A percentile compares a stretch with the other conserved stretches of the same genome.
Evolutionary conservation across 2,113 vertebrate species (phyloP).

Genomic region (Morone saxatilis): DNA sequence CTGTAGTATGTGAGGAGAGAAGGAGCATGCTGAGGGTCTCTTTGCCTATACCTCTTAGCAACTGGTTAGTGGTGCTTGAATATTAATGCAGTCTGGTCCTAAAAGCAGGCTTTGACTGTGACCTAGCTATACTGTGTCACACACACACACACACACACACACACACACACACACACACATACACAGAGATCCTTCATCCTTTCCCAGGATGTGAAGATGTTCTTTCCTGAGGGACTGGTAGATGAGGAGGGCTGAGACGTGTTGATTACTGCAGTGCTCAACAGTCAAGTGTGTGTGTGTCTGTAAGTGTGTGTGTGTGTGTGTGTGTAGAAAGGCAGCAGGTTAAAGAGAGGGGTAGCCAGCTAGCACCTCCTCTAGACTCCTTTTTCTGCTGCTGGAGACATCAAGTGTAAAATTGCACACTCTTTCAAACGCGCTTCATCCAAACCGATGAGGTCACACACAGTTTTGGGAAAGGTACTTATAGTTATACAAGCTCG

Average conservation of each 20-base stretch:
- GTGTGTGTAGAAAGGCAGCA: slow-evolving; percentile 39
- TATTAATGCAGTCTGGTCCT: slow-evolving; percentile 64
- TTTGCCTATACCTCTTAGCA: slow-evolving; percentile 61
- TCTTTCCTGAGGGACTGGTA: slow-evolving; percentile 66
- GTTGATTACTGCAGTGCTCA: slow-evolving; percentile 82
- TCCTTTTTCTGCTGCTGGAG: slow-evolving; percentile 58
- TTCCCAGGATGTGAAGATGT: slow-evolving; percentile 62
- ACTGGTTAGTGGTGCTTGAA: slow-evolving; percentile 68
- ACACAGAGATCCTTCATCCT: slow-evolving; percentile 40
- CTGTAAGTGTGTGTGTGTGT: slow-evolving; percentile 53
- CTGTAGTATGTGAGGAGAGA: slow-evolving; percentile 49
- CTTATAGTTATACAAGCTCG: slow-evolving; percentile 3
- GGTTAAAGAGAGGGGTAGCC: slow-evolving; percentile 67
- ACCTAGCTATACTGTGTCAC: slow-evolving; percentile 36
- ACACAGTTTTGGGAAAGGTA: slow-evolving; percentile 18
- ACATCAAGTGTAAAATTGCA: slow-evolving; percentile 78
- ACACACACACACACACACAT: background rate
- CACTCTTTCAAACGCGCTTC: slow-evolving; percentile 63
- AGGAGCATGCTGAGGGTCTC: slow-evolving; percentile 64
- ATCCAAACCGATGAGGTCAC: slow-evolving; percentile 56
- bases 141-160: background rate
- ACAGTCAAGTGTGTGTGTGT: slow-evolving; percentile 64
- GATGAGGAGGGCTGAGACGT: slow-evolving; percentile 73
- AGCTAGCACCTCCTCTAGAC: slow-evolving; percentile 53
- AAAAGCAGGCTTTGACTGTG: slow-evolving; percentile 58